Evolutionary conservation across 2,797 vertebrate genomes (phyloP), one percentile per base, ranked within the genome.

Genomic region (Hozukius guyotensis): DNA sequence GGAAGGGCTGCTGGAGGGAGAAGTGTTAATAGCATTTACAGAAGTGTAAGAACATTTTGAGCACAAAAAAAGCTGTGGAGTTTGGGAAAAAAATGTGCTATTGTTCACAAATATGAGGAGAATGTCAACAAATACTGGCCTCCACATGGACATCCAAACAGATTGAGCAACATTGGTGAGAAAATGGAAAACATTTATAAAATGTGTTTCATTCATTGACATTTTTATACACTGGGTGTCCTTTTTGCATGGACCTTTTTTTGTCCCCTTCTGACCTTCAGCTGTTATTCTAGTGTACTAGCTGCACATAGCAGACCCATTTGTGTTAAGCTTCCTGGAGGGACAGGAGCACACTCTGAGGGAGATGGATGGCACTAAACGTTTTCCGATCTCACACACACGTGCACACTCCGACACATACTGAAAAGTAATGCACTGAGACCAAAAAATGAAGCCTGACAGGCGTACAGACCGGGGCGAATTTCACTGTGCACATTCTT

Each of bases 1-100:
- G 66, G 52, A 36, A 81, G 69, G 56, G 56, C 38, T 46, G 56
- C 81, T 73, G 55, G 31, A n/a, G 20, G 49, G 49, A 52, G 20
- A 52, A 53, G 71, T 77, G 57, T 81, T 88, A 77, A 82, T 82
- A 57, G 66, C 67, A 81, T 88, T 87, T 85, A 82, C 70, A 85
- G 75, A 82, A 90, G 53, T 74, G 70, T 42, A 25, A 31, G 64
- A 81, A 42, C 53, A 64, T 68, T 60, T 24, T n/a, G 16, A n/a
- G 27, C 38, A 36, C n/a, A 10, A 56, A 72, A 70, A 61, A 77
- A 56, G 9, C 20, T 52, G 49, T 52, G 49, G 42, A 7, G 42
- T 46, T 46, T 46, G 42, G 42, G 16, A 8, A 46, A 18, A 61
- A 56, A 64, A 16, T 2, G 0, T 60, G n/a, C 16, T 61, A 16